Evolutionary conservation across 2,113 vertebrate genomes (phyloP).

Genomic region (Pycnonotus jocosus): DNA sequence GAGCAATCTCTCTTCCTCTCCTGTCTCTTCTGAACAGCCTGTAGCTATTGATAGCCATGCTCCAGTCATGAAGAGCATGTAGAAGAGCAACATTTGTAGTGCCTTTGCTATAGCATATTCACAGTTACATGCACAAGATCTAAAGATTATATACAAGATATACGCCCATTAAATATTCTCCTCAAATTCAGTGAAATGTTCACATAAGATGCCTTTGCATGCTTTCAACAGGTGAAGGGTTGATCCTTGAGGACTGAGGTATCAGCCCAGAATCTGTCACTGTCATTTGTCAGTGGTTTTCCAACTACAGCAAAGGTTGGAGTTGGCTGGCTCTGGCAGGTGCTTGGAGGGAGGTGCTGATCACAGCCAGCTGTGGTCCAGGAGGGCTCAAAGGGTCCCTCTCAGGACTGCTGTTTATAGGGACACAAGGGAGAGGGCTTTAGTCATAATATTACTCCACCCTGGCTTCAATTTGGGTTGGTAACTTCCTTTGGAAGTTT

Average conservation of each 20-base stretch:
- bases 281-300: background rate
- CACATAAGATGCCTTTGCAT: background rate
- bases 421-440: background rate
- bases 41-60: background rate
- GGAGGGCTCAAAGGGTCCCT: background rate
- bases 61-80: background rate
- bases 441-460: background rate
- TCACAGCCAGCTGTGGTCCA: background rate
- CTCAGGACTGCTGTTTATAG: background rate
- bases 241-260: background rate
- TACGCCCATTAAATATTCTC: too few relatives aligned
- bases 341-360: background rate
- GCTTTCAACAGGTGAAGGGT: background rate
- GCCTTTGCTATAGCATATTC: background rate
- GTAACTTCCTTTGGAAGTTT: background rate
- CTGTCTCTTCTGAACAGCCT: background rate
- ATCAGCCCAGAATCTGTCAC: too few relatives aligned
- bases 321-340: background rate
- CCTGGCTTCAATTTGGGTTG: background rate
- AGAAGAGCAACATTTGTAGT: background rate
- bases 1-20: background rate
- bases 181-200: background rate
- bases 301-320: background rate
- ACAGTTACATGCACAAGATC: background rate
- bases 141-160: too few relatives aligned